Base-by-base conservation (phyloP, 2,113 vertebrate species). In the Periophthalmodon schlosseri region DNA sequence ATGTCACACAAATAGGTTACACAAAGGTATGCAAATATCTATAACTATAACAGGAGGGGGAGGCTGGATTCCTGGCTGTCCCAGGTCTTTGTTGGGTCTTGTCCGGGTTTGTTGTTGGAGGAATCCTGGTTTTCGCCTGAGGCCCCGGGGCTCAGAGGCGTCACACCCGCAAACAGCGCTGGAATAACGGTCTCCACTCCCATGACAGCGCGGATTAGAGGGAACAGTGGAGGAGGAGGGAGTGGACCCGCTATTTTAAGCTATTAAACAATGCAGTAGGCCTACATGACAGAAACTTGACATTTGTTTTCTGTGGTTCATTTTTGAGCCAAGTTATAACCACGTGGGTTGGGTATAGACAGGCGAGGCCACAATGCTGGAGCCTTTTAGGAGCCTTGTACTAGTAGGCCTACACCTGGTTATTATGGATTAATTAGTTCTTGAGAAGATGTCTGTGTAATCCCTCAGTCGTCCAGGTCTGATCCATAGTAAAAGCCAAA, bases 151-250 rank as follows among this genome's bases (percentile, higher is more conserved):
- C 28, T 60, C 58, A 28, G 23, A 28, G 58, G 58, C 24, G 58
- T 60, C 23, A 60, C 58, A 60, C n/a, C 56, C 56, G 2, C 56
- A 57, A 23, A 58, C 21, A 24, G 58, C 14, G 5, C 60, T 20
- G 60, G 60, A 20, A 28, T 63, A 63, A 63, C 28, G 60, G 60
- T 63, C 60, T 63, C 3, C 60, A 63, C 58, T 16, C 58, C 58
- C 24, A 61, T 9, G 28, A 61, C 60, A 34, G 60, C 24, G 0
- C 0, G 58, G 58, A 61, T 61, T 61, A 61, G 60, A 63, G 16
- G 28, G 57, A 14, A 12, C 23, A 15, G 57, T 4, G 1, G n/a
- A 15, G 23, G 23, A 28, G 57, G 12, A 28, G 57, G 56, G 58
- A 33, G 58, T 16, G 23, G 13, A 61, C 6, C 58, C 58, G 58